Evolutionary conservation across 2,113 vertebrate genomes (phyloP).

Genomic region (Salvator merianae): DNA sequence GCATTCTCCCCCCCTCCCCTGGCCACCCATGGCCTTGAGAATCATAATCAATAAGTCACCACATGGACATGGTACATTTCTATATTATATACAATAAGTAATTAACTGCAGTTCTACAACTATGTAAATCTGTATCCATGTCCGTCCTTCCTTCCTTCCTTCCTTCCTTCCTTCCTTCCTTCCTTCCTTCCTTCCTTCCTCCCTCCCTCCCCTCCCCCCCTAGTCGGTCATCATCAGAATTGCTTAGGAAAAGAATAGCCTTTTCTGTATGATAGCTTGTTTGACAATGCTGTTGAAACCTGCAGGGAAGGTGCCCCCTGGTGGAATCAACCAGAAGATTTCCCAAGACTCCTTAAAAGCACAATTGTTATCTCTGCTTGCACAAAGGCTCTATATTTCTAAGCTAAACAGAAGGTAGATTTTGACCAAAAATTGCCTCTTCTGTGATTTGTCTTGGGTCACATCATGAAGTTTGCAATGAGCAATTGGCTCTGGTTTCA

Average conservation of each 20-base stretch:
- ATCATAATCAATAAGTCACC: too few relatives aligned
- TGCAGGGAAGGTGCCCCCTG: background rate
- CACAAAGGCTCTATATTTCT: background rate
- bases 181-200: too few relatives aligned
- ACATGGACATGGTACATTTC: background rate
- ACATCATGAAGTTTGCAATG: too few relatives aligned
- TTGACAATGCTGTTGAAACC: background rate
- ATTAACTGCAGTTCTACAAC: fast-evolving
- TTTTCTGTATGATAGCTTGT: background rate
- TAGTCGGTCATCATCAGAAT: background rate
- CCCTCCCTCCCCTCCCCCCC: background rate
- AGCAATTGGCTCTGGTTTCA: background rate
- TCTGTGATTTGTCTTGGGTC: background rate
- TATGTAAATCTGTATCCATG: background rate
- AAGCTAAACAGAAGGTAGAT: background rate
- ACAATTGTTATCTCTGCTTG: background rate
- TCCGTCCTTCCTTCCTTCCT: too few relatives aligned
- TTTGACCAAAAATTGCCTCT: background rate
- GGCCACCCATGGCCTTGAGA: too few relatives aligned
- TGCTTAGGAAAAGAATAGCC: fast-evolving
- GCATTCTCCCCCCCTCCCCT: too few relatives aligned
- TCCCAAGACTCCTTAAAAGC: background rate
- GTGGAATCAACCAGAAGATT: background rate
- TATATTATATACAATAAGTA: background rate
- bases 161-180: background rate